Evolutionary conservation across 2,797 vertebrate species (phyloP).

Genomic region (Sebastes baramenuke): DNA sequence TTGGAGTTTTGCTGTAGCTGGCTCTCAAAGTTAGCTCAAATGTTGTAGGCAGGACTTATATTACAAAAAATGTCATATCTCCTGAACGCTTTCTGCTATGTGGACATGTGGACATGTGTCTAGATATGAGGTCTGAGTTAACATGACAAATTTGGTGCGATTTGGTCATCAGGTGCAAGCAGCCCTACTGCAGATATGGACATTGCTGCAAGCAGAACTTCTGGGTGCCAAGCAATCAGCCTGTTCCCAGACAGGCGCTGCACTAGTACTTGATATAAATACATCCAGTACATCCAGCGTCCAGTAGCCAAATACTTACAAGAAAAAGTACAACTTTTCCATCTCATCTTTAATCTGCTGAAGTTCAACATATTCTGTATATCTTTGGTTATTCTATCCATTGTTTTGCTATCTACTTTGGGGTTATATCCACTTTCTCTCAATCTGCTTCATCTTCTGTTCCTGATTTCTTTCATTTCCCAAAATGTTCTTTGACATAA

Average conservation of each 20-base stretch:
- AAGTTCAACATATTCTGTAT: neutral
- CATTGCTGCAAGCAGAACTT: too few species aligned
- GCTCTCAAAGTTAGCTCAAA: too few species aligned
- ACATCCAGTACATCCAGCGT: neutral
- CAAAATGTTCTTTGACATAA: neutral
- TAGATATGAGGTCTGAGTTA: too few species aligned
- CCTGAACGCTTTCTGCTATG: too few species aligned
- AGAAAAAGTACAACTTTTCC: neutral
- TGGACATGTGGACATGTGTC: too few species aligned
- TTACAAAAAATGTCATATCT: too few species aligned
- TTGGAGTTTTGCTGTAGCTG: too few species aligned
- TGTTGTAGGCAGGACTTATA: too few species aligned
- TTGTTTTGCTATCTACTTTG: neutral
- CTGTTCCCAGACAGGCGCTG: too few species aligned
- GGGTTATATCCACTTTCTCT: neutral
- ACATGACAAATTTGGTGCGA: too few species aligned
- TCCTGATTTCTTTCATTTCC: neutral
- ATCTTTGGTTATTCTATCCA: neutral
- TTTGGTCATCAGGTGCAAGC: too few species aligned
- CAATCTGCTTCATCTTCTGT: neutral
- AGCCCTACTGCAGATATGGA: accelerated
- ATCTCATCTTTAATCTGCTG: neutral
- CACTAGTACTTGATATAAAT: neutral
- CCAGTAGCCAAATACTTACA: neutral
- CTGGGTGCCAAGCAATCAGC: too few species aligned